Evolutionary conservation across 2,888 invertebrate genomes (phyloP).

Genomic region (Euzophera pinguis): DNA sequence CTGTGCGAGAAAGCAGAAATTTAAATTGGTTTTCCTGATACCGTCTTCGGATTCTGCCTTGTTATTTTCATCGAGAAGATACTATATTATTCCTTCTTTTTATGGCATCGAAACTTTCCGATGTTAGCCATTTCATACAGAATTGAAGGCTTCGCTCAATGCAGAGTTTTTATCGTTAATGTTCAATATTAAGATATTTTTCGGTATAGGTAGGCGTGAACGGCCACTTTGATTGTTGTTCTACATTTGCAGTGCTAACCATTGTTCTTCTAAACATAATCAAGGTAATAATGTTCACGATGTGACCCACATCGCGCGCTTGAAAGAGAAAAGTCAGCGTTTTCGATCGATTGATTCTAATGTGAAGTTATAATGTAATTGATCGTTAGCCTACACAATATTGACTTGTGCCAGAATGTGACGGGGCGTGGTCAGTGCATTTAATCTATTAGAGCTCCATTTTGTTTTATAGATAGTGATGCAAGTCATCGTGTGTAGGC

Average conservation of each 20-base stretch:
- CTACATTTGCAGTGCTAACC: constrained; percentile 27
- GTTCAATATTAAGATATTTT: not conserved
- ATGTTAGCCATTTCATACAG: not conserved
- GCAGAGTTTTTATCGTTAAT: too few species aligned
- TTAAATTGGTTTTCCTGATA: constrained; percentile 27
- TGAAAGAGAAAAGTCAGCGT: constrained; percentile 33
- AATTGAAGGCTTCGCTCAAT: not conserved
- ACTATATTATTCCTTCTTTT: constrained; percentile 7
- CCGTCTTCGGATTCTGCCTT: constrained; percentile 16
- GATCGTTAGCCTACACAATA: constrained; percentile 48
- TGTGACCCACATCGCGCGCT: constrained; percentile 20
- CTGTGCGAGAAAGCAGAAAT: constrained; percentile 24
- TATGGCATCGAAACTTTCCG: constrained; percentile 1
- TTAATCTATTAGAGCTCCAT: constrained; percentile 45
- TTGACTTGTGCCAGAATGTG: constrained; percentile 58
- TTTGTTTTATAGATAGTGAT: constrained; percentile 47
- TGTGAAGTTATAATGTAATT: constrained; percentile 55
- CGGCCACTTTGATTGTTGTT: constrained; percentile 31
- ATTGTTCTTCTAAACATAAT: constrained; percentile 45
- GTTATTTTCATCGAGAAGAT: constrained; percentile 2
- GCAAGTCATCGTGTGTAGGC: constrained; percentile 45
- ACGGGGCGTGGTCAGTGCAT: constrained; percentile 47
- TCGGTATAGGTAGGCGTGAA: constrained; percentile 22
- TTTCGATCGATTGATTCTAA: constrained; percentile 51
- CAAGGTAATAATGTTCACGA: constrained; percentile 36